phyloP scores from a whole-genome alignment of 2,888 invertebrate species.

The Hofmannophila pseudospretella region DNA sequence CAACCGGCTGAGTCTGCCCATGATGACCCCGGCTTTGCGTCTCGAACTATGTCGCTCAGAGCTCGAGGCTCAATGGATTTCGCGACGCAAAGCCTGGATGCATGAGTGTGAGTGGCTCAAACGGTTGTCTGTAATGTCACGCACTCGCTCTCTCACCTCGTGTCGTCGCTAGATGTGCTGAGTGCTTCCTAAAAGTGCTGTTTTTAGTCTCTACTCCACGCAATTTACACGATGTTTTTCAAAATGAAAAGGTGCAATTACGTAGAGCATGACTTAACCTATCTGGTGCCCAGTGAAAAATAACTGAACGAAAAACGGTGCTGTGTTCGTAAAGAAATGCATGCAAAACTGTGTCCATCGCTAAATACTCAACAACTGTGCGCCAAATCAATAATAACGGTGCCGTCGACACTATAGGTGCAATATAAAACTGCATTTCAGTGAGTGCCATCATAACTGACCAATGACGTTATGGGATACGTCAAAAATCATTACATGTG shows the following conservation, averaged over 20 bases:
- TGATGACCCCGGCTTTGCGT: not conserved
- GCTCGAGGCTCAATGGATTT: not conserved
- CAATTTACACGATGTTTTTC: slow-evolving; percentile 23
- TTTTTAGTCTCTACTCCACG: slow-evolving; percentile 46
- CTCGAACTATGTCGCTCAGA: not conserved
- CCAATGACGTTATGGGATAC: slow-evolving; percentile 44
- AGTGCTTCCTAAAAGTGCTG: slow-evolving; percentile 73
- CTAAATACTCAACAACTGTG: slow-evolving; percentile 79
- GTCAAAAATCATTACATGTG: slow-evolving; percentile 83
- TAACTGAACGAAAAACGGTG: slow-evolving; percentile 73
- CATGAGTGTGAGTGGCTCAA: slow-evolving; percentile 16
- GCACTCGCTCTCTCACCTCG: slow-evolving; percentile 77
- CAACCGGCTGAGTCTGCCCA: slow-evolving; percentile 24
- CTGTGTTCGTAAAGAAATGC: slow-evolving; percentile 73
- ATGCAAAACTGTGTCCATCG: slow-evolving; percentile 77
- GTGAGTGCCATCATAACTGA: slow-evolving; percentile 74
- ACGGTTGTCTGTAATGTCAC: slow-evolving; percentile 41
- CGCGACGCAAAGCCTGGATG: slow-evolving; percentile 3
- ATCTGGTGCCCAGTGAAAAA: slow-evolving; percentile 72
- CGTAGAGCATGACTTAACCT: slow-evolving; percentile 57
- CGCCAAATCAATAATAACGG: slow-evolving; percentile 75
- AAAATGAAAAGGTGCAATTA: slow-evolving; percentile 20
- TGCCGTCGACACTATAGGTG: slow-evolving; percentile 77
- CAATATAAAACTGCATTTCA: slow-evolving; percentile 76
- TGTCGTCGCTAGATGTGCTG: slow-evolving; percentile 72